Conservation (phyloP, 2,888 invertebrate genomes). For the Diploptera punctata region DNA sequence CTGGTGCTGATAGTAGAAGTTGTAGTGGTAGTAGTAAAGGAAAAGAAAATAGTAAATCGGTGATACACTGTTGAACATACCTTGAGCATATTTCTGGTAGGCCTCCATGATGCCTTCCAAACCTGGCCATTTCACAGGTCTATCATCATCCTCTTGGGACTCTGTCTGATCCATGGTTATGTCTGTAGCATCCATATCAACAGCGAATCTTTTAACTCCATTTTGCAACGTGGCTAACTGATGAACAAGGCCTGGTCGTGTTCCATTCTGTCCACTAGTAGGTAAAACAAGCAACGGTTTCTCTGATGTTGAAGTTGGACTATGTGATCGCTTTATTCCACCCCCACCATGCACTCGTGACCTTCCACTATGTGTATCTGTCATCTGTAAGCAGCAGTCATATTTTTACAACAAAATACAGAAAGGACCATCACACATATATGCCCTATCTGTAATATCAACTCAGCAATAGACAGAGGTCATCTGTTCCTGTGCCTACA, state of each 20-base stretch:
- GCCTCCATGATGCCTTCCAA: slow-evolving; percentile 58
- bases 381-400: too few species aligned
- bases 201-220: slow-evolving; percentile 37
- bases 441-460: too few species aligned
- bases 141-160: slow-evolving; percentile 43
- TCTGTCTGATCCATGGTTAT: slow-evolving; percentile 4
- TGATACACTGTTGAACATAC: too few species aligned
- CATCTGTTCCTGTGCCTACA: too few species aligned
- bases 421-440: too few species aligned
- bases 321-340: slow-evolving; percentile 36
- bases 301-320: slow-evolving; percentile 33
- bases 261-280: slow-evolving; percentile 37
- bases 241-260: slow-evolving; percentile 27
- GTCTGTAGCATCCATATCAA: slow-evolving; percentile 23
- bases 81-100: slow-evolving; percentile 62
- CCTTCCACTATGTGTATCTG: slow-evolving; percentile 4
- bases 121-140: slow-evolving; percentile 51
- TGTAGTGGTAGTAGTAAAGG: neutral
- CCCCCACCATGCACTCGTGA: slow-evolving; percentile 3
- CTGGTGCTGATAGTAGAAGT: neutral
- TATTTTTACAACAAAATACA: too few species aligned
- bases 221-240: slow-evolving; percentile 33
- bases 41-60: too few species aligned
- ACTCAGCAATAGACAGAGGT: too few species aligned
- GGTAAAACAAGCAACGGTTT: slow-evolving; percentile 31